These are phyloP conservation scores for Heliconius ethilla DNA, from an alignment of 2,888 invertebrate genomes.

Conservation along the genomic window DNA sequence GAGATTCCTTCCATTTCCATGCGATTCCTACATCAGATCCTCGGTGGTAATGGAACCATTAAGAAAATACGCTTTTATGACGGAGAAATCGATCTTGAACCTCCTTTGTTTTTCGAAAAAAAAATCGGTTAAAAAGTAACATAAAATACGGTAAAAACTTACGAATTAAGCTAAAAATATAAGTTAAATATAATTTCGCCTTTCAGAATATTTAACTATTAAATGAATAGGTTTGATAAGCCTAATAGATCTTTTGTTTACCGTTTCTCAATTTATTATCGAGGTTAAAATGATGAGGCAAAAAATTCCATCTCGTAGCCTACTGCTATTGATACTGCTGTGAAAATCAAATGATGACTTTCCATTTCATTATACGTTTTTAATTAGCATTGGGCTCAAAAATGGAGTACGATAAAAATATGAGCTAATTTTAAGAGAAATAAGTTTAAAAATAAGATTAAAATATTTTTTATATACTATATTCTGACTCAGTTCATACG, in stretches of 20 bases:
- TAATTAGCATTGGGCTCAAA: constrained; percentile 34
- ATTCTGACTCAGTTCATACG: too few relatives aligned
- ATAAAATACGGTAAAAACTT: not conserved
- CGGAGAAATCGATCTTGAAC: too few relatives aligned
- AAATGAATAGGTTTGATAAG: constrained; percentile 26
- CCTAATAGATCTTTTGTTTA: constrained; percentile 64
- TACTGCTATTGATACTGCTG: constrained; percentile 52
- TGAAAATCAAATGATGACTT: constrained; percentile 63
- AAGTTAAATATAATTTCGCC: not conserved
- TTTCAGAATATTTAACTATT: not conserved
- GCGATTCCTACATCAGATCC: too few relatives aligned
- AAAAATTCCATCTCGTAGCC: constrained; percentile 58
- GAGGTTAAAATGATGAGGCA: constrained; percentile 63
- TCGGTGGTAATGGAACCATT: too few relatives aligned
- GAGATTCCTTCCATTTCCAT: too few relatives aligned
- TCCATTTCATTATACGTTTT: constrained; percentile 42
- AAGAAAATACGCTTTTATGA: too few relatives aligned
- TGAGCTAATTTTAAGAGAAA: not conserved
- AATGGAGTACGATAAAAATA: not conserved
- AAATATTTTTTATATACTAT: not conserved
- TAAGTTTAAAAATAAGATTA: not conserved
- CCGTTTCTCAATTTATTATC: constrained; percentile 54
- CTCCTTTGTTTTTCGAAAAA: too few relatives aligned
- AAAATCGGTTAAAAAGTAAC: too few relatives aligned
- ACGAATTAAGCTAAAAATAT: not conserved